phyloP scores from a whole-genome alignment of 1,140 invertebrate genomes.

The Drosophila lacertosa region DNA sequence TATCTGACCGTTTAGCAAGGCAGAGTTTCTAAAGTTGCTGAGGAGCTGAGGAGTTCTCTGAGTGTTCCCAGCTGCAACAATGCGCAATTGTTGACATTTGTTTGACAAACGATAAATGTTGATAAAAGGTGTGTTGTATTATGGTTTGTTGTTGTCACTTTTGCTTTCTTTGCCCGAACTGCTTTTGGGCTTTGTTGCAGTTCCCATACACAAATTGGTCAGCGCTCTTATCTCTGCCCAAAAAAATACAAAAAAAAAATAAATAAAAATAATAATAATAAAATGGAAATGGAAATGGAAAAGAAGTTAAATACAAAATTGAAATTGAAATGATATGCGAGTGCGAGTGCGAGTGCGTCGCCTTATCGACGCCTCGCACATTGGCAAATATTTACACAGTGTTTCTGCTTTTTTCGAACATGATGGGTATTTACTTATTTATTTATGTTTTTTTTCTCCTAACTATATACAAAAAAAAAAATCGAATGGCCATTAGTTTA shows the following conservation, averaged over 20 bases:
- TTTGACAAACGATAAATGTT: conserved; percentile 74
- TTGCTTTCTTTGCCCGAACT: conserved; percentile 52
- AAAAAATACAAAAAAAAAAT: conserved; percentile 24
- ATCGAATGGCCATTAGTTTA: conserved; percentile 73
- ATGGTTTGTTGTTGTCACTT: conserved; percentile 53
- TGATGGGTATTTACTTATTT: conserved; percentile 16
- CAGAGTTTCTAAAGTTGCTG: conserved; percentile 33
- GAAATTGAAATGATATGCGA: conserved; percentile 28
- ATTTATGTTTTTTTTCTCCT: conserved; percentile 16
- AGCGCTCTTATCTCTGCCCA: conserved; percentile 51
- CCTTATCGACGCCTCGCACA: conserved; percentile 55
- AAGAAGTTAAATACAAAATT: conserved; percentile 33
- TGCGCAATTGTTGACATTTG: conserved; percentile 80
- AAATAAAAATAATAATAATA: no score
- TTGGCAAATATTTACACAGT: conserved; percentile 76
- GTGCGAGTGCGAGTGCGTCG: conserved; percentile 28
- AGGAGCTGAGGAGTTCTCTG: conserved; percentile 16
- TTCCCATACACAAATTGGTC: conserved; percentile 61
- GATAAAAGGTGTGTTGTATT: conserved; percentile 50
- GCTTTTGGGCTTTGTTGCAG: conserved; percentile 54
- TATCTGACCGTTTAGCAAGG: conserved; percentile 60
- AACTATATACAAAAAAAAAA: no score
- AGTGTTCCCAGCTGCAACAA: conserved; percentile 70
- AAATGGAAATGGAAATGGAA: conserved; percentile 3
- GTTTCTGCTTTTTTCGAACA: conserved; percentile 29